Evolutionary conservation across 2,113 vertebrate genomes (phyloP).

Genomic region (Ictidomys tridecemlineatus): DNA sequence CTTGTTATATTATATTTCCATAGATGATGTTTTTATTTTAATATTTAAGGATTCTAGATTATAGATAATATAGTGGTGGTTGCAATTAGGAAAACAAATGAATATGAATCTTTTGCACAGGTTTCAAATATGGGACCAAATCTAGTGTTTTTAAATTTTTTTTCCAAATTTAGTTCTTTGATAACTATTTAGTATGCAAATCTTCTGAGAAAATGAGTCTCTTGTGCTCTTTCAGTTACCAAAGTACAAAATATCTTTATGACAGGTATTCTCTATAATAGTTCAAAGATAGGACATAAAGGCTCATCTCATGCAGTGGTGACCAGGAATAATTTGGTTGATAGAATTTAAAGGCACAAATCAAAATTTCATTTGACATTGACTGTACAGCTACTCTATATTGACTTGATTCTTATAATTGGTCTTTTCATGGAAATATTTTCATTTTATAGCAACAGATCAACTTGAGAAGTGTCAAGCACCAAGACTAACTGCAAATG

Average conservation of each 20-base stretch:
- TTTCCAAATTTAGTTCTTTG: neutral
- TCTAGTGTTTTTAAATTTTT: neutral
- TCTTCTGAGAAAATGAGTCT: neutral
- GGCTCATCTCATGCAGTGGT: neutral
- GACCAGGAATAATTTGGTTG: neutral
- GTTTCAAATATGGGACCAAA: neutral
- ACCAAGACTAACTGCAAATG: rapidly evolving
- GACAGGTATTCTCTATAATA: neutral
- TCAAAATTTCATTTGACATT: neutral
- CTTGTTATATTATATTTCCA: neutral
- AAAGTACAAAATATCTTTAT: neutral
- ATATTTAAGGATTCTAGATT: neutral
- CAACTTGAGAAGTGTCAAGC: constrained; percentile 24
- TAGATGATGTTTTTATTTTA: neutral
- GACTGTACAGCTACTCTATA: neutral
- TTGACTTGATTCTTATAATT: neutral
- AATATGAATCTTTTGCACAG: neutral
- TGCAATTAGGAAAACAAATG: neutral
- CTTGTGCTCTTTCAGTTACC: neutral
- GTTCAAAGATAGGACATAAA: neutral
- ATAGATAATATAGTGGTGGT: neutral
- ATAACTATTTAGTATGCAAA: neutral
- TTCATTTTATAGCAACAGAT: constrained; percentile 67
- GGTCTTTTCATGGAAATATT: neutral
- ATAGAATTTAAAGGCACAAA: neutral